phyloP scores from a whole-genome alignment of 2,888 invertebrate species.

The Dioctria linearis region DNA sequence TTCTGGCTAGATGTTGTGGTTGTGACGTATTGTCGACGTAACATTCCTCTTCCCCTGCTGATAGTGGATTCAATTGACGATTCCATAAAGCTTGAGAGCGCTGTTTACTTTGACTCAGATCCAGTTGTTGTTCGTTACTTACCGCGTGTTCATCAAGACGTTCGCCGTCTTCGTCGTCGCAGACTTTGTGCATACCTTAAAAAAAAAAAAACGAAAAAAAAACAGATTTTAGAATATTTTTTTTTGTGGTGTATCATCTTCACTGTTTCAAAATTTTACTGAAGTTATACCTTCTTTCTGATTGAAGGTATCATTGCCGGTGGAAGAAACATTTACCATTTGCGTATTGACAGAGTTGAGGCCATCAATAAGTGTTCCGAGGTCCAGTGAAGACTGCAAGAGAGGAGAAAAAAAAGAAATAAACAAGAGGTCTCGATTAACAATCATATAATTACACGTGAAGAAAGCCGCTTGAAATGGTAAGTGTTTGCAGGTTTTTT shows the following conservation, averaged over 20 bases:
- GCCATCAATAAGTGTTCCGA: slow-evolving; percentile 29
- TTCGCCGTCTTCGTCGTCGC: not conserved
- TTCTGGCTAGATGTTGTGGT: not conserved
- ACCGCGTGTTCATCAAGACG: slow-evolving; percentile 3
- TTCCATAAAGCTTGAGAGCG: slow-evolving; percentile 21
- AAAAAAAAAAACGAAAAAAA: not conserved
- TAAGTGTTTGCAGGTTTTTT: slow-evolving; percentile 13
- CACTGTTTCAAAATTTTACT: no score
- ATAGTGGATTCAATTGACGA: not conserved
- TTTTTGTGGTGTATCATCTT: not conserved
- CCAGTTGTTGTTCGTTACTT: slow-evolving; percentile 31
- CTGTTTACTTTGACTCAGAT: slow-evolving; percentile 39
- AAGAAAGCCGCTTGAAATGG: slow-evolving; percentile 30
- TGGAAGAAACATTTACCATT: slow-evolving; percentile 4
- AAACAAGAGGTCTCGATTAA: slow-evolving; percentile 16
- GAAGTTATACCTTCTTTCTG: no score
- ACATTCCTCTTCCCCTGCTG: not conserved
- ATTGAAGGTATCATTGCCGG: slow-evolving; percentile 32
- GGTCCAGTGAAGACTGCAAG: slow-evolving; percentile 31
- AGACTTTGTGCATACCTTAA: not conserved
- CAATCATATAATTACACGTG: not conserved
- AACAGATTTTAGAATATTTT: not conserved
- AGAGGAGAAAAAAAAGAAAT: not conserved
- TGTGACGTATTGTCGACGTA: slow-evolving; percentile 9
- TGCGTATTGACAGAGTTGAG: slow-evolving; percentile 13